Evolutionary conservation across 2,888 invertebrate species (phyloP).

Genomic region (Xanthorhoe spadicearia): DNA sequence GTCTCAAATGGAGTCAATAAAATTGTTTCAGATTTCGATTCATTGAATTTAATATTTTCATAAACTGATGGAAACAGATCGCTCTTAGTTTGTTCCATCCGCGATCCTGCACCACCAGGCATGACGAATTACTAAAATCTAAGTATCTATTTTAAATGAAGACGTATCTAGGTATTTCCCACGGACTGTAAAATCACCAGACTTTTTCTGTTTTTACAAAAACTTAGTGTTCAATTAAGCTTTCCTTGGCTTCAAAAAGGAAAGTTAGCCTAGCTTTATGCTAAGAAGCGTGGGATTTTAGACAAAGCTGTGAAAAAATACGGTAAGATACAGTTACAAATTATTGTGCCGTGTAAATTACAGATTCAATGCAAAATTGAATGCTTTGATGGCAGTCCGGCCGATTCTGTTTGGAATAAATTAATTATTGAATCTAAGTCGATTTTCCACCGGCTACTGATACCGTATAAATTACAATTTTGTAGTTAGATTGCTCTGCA

Average conservation of each 20-base stretch:
- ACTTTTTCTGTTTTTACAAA: conserved; percentile 15
- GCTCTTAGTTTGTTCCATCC: not conserved
- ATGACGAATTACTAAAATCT: not conserved
- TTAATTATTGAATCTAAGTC: conserved; percentile 79
- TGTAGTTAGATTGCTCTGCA: conserved; percentile 54
- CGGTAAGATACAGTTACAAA: conserved; percentile 79
- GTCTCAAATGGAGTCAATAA: too few species aligned
- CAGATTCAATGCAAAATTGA: conserved; percentile 80
- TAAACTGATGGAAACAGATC: not conserved
- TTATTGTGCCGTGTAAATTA: conserved; percentile 83
- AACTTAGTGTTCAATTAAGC: conserved; percentile 9
- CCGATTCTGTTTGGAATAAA: conserved; percentile 80
- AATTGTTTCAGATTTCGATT: too few species aligned
- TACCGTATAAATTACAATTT: conserved; percentile 78
- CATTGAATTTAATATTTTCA: too few species aligned
- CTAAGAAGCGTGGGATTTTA: conserved; percentile 74
- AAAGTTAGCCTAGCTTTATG: conserved; percentile 69
- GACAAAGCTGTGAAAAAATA: conserved; percentile 62
- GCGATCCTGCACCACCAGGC: not conserved
- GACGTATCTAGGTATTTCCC: conserved; percentile 29
- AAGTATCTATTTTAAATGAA: conserved; percentile 8
- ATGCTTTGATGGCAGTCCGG: conserved; percentile 73
- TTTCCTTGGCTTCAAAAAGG: conserved; percentile 64
- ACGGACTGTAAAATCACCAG: conserved; percentile 18
- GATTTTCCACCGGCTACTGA: conserved; percentile 71